These are phyloP conservation scores for Neomorphus geoffroyi DNA, from an alignment of 2,797 vertebrate genomes.

Conservation along the genomic window DNA sequence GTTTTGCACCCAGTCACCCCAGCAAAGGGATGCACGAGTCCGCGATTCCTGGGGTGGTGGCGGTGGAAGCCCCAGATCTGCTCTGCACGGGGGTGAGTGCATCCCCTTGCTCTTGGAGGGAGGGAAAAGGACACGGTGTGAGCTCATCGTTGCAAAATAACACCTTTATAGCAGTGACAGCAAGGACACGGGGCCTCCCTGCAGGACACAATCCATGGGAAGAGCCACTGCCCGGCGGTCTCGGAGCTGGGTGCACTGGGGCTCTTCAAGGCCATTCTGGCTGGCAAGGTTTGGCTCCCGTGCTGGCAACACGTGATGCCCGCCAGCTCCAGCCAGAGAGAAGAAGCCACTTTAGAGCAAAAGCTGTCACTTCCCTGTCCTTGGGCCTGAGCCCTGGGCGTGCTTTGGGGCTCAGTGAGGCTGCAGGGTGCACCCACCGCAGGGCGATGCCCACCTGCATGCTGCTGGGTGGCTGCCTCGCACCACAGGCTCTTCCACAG, in stretches of 20 bases:
- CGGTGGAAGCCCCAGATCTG: neutral
- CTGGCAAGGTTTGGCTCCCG: neutral
- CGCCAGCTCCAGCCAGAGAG: neutral
- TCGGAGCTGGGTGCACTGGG: fast-evolving
- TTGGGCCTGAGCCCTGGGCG: neutral
- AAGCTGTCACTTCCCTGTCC: neutral
- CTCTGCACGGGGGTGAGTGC: fast-evolving
- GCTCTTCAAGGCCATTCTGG: neutral
- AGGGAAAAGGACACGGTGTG: neutral
- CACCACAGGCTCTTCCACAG: neutral
- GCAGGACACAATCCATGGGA: neutral
- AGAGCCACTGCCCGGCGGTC: neutral
- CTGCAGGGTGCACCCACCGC: neutral
- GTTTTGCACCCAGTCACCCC: conserved; percentile 39
- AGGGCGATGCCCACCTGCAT: neutral
- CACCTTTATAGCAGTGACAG: neutral
- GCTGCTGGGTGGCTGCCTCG: neutral
- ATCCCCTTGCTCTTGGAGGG: fast-evolving
- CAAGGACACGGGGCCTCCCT: neutral
- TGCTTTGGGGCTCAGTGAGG: fast-evolving
- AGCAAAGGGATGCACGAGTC: neutral
- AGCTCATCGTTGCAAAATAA: neutral
- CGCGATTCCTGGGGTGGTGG: neutral
- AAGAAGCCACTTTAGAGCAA: neutral
- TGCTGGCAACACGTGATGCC: neutral